Base-by-base conservation (phyloP, 2,888 invertebrate species). In the Athalia circularis region DNA sequence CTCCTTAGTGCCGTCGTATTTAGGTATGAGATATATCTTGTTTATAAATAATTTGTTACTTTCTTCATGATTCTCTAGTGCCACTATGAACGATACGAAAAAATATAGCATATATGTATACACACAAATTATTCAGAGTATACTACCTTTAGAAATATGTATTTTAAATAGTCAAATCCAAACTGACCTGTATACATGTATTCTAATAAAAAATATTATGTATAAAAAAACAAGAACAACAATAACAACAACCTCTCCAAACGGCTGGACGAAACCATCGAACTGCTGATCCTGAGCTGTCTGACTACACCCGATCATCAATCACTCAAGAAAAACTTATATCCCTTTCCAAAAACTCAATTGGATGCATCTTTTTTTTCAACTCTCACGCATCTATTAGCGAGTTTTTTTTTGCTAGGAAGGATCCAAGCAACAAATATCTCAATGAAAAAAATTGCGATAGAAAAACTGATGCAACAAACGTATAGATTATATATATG, bases 11-110 rank as follows among this genome's bases (percentile, higher is more conserved):
- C 11, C 59, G 7, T 72, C 15, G 9, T 13, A n/a, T 52, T 48
- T 59, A 72, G 8, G 29, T 57, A 43, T 29, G 4, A 45, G 11
- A 50, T 48, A 68, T 59, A 47, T 59, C 52, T 43, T 72, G 72
- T 72, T 72, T 72, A 68, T 67, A 61, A n/a, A 68, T 68, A 50
- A 52, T 50, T 6, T 72, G 43, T 47, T 72, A 59, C 9, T 72
- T 59, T 47, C 11, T 57, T 47, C 15, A 15, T 68, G 9, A 61
- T 45, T 45, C 59, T 72, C 72, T 59, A 48, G 57, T 72, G 72
- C 72, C 72, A 72, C 70, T 47, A 59, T 62, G 15, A 62, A 13
- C 13, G 43, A 57, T 45, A 45, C 45, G 13, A 59, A 72, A 59
- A 47, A 59, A 57, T 47, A 72, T 59, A 57, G 15, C n/a, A 43